A percentile compares a stretch with the other conserved stretches of the same genome.
phyloP scores from a whole-genome alignment of 1,140 invertebrate species.

The Anoplolepis gracilipes region DNA sequence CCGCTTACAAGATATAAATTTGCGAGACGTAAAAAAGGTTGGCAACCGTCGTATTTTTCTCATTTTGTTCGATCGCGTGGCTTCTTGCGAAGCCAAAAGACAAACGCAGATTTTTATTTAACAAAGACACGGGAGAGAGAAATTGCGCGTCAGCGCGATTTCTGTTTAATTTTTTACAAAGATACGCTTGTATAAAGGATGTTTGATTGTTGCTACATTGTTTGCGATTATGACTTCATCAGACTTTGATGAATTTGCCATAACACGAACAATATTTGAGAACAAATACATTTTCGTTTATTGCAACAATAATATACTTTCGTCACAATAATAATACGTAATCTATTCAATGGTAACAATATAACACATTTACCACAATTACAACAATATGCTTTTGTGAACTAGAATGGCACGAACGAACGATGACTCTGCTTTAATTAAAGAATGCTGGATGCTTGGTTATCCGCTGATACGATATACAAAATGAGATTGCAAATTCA shows the following conservation, averaged over 20 bases:
- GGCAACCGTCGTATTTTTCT: background rate
- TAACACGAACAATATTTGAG: background rate
- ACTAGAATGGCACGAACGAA: constrained; percentile 13
- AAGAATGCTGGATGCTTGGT: constrained; percentile 23
- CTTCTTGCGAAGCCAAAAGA: background rate
- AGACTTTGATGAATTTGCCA: background rate
- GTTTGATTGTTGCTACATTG: background rate
- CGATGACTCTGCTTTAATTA: constrained; percentile 8
- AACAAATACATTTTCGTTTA: background rate
- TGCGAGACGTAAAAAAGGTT: constrained; percentile 21
- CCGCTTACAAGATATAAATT: constrained; percentile 23
- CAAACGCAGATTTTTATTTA: background rate
- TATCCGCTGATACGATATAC: background rate
- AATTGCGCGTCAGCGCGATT: background rate
- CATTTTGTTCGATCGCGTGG: no score
- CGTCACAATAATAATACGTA: background rate
- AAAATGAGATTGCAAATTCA: constrained; percentile 3
- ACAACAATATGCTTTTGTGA: constrained; percentile 36
- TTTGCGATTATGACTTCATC: background rate
- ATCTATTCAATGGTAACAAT: constrained; percentile 26
- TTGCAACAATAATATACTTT: constrained; percentile 29
- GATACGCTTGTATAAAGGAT: background rate
- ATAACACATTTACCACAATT: constrained; percentile 27
- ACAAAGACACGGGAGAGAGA: background rate
- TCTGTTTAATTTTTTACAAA: background rate